Base-by-base conservation (phyloP, 2,888 invertebrate species). In the Hirtodrosophila trivittata region DNA sequence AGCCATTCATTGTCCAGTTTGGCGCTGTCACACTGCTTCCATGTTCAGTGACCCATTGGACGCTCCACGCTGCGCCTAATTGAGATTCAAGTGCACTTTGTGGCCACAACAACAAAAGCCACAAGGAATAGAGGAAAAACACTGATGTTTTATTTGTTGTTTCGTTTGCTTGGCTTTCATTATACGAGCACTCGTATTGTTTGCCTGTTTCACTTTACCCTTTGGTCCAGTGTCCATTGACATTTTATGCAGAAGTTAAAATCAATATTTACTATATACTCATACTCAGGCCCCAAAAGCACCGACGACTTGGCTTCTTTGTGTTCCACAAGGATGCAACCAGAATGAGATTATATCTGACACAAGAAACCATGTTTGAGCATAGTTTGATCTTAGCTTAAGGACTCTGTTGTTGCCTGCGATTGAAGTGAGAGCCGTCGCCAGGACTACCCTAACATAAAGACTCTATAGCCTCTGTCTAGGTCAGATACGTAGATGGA, bases 1-100 rank as follows among this genome's bases (percentile, higher is more conserved):
- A 38, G 37, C 10, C 25, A 41, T 35, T 33, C 63, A 51, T 45
- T 69, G 65, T 69, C 55, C 46, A 66, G 38, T 18, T 46, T n/a
- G 35, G 35, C 41, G 12, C 21, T 30, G 43, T n/a, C 26, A 30
- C 41, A 9, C 21, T 30, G 43, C 14, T 12, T 6, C 12, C 46
- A 51, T 71, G 63, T 58, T 67, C 73, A 47, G 46, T 75, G 66
- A 75, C 78, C 77, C 77, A 77, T 75, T 68, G 64, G 59, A 51
- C 25, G 30, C 54, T 37, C 67, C 50, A 59, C 54, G 67, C 49
- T 66, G 68, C 49, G 68, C 66, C 77, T 76, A 86, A 86, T 81
- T 81, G 77, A 80, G 69, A 83, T 66, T 86, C 80, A 80, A 81
- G 83, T 72, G 80, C 63, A 69, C 63, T 81, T 65, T 63, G 49